Percentiles rank a stretch among this genome's conserved stretches.
Evolutionary conservation across 2,888 invertebrate genomes (phyloP).

Genomic region (Gastrophysa polygoni): DNA sequence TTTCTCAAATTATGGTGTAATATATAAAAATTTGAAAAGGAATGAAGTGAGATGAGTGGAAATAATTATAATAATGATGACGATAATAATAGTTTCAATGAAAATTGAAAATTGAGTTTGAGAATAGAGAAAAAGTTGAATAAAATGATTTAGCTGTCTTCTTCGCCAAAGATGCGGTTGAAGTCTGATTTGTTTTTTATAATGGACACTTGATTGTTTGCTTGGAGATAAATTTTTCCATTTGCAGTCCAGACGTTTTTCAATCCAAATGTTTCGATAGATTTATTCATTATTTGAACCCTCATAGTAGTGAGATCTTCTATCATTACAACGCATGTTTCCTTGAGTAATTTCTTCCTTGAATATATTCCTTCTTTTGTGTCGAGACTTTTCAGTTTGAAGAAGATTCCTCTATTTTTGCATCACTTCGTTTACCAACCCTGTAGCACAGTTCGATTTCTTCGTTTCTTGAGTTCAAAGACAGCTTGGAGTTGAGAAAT

Average conservation of each 20-base stretch:
- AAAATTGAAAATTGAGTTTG: not conserved
- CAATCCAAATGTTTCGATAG: constrained; percentile 10
- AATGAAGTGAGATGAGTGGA: not conserved
- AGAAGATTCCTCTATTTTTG: constrained; percentile 10
- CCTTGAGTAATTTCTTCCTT: constrained; percentile 14
- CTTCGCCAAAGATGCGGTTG: constrained; percentile 1
- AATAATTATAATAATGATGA: not conserved
- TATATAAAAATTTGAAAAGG: not conserved
- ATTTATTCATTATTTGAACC: constrained; percentile 11
- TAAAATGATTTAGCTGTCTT: constrained; percentile 2
- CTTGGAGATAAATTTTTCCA: constrained; percentile 16
- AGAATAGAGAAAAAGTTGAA: not conserved
- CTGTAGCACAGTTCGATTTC: constrained; percentile 11
- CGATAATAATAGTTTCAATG: not conserved
- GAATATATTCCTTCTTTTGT: constrained; percentile 12
- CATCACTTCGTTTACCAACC: constrained; percentile 77
- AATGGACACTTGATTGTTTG: constrained; percentile 9
- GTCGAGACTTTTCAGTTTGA: constrained; percentile 4
- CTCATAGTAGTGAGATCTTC: constrained; percentile 11
- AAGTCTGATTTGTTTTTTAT: constrained; percentile 9
- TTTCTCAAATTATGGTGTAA: not conserved
- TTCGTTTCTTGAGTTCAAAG: constrained; percentile 1
- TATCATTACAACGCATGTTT: constrained; percentile 13
- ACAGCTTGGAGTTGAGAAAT: constrained; percentile 14
- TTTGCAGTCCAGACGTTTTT: constrained; percentile 18